Evolutionary conservation across 2,797 vertebrate genomes (phyloP), one percentile per base, ranked within the genome.

Genomic region (Clarias platycephalus): DNA sequence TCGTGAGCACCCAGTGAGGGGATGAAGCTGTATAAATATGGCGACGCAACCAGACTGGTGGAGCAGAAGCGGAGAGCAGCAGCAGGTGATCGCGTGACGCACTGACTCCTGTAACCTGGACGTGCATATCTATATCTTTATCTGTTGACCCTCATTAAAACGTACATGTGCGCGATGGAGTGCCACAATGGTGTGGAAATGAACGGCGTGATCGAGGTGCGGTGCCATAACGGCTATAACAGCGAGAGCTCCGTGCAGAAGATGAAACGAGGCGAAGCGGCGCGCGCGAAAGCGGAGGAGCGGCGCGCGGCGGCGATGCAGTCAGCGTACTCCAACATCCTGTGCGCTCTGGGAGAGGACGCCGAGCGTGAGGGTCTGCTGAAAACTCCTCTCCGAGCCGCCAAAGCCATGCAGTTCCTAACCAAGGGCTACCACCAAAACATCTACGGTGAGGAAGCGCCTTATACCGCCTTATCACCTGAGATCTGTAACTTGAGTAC

Each of bases 401-500:
- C 96, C 81, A 95, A 94, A 80, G 95, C 96, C 87, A 96, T 97
- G 94, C 95, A 96, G 91, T 97, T 96, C 88, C 89, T 97, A 83
- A 96, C 96, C 88, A 97, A 96, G 86, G 96, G 96, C 66, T 97
- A 97, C 89, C 93, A 94, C 0, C 95, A 97, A 88, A 93, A 84
- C 74, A 85, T 95, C 20, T 88, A 92, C 44, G 96, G 96, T 96
- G 90, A 63, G 60, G 2, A 74, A n/a, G 7, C 53, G 18, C 44
- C n/a, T 55, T 55, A 2, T 53, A 53, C 49, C 26, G 4, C 10
- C 12, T 0, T 18, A 55, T 18, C 70, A n/a, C 22, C 5, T 75
- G 16, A 15, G 0, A 28, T 5, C 55, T 18, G 24, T 49, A n/a
- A 44, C 4, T 44, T 10, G 0, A n/a, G 6, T 53, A 53, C 5